A percentile compares a stretch with the other conserved stretches of the same genome.
Evolutionary conservation across 2,888 invertebrate species (phyloP).

Genomic region (Chymomyza caudatula): DNA sequence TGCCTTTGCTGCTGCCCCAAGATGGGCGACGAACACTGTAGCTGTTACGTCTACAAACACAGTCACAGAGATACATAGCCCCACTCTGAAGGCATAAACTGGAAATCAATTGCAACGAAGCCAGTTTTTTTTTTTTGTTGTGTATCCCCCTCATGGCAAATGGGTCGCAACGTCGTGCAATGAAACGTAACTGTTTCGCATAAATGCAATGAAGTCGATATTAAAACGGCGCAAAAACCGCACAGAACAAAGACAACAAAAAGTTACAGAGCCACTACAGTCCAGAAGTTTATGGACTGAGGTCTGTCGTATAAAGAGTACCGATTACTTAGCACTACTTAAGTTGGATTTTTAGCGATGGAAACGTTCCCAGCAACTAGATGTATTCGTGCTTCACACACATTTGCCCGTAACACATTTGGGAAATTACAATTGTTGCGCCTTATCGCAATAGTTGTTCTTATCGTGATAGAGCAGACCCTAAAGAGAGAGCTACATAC

Average conservation of each 20-base stretch:
- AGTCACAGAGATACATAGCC: background rate
- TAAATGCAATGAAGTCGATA: constrained; percentile 47
- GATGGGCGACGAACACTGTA: background rate
- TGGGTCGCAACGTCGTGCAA: constrained; percentile 59
- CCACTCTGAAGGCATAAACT: constrained; percentile 12
- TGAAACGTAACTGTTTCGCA: constrained; percentile 74
- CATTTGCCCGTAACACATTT: background rate
- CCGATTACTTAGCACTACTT: background rate
- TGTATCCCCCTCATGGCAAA: constrained; percentile 50
- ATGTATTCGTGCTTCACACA: background rate
- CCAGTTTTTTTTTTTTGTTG: constrained; percentile 26
- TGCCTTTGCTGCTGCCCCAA: background rate
- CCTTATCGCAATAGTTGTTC: background rate
- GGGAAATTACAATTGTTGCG: background rate
- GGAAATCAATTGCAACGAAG: constrained; percentile 21
- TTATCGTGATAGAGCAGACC: background rate
- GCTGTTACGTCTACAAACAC: background rate
- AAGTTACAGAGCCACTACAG: no score
- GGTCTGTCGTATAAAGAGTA: background rate
- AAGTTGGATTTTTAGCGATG: no score
- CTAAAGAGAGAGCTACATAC: background rate
- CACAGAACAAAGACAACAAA: background rate
- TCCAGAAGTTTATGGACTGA: background rate
- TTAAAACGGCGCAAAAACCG: background rate
- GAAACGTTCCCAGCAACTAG: background rate